Percentiles rank a stretch among this genome's conserved stretches.
Conservation (phyloP, 2,113 vertebrate genomes). For the Benitochromis conjunctus region DNA sequence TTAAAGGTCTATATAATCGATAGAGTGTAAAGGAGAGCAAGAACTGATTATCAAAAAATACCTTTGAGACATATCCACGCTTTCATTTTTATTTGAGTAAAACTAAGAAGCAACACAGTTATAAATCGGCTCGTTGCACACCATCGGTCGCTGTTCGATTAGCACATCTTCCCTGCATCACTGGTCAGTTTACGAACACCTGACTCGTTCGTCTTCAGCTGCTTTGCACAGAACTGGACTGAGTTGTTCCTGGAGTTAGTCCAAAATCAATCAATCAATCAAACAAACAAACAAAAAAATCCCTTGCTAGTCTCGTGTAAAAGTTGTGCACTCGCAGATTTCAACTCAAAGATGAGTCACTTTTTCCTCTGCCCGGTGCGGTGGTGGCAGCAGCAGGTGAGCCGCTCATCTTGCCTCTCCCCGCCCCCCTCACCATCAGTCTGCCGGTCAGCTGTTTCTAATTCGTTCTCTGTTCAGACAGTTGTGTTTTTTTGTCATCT, state of each 20-base stretch:
- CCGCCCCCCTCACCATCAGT: not conserved
- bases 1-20: not conserved
- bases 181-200: not conserved
- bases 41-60: not conserved
- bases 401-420: not conserved
- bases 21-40: not conserved
- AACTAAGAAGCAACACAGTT: not conserved
- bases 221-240: not conserved
- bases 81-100: not conserved
- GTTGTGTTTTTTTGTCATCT: slow-evolving; percentile 22
- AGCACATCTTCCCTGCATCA: not conserved
- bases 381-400: not conserved
- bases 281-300: not conserved
- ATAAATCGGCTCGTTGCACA: not conserved
- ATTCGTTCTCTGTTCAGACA: slow-evolving; percentile 14
- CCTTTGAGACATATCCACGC: not conserved
- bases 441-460: not conserved
- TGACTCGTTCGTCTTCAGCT: not conserved
- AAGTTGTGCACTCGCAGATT: slow-evolving; percentile 1
- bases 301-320: not conserved
- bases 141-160: not conserved
- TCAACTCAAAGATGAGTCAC: not conserved
- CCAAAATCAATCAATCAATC: not conserved
- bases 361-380: not conserved
- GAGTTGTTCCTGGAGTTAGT: not conserved